Base-by-base conservation (phyloP, 2,797 vertebrate genomes). In the Schizopygopsis malacanthus region DNA sequence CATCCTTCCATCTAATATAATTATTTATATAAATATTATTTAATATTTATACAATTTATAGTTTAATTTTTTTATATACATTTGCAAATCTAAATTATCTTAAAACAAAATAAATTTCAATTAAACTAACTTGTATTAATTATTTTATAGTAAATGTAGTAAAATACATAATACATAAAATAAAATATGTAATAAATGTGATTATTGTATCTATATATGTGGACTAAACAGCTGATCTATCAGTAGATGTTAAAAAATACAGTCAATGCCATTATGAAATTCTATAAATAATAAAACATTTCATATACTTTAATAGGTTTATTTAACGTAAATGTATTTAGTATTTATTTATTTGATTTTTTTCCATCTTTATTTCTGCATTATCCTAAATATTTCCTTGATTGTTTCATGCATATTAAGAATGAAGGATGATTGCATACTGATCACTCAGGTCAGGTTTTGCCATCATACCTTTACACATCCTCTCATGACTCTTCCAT, bases 391-490 rank as follows among this genome's bases (percentile, higher is more conserved):
- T 13, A 63, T 65, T 33, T 28, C 3, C 28, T 15, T 13, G 28
- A 65, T 15, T 45, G 5, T 25, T 72, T 72, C 10, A 70, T 0
- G 69, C 69, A 71, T 45, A 73, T 50, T 50, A 73, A 13, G 15
- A 73, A 73, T 18, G 2, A 73, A 50, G 12, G 18, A 22, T n/a
- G 4, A 59, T 8, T 54, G 16, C 13, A 37, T 76, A 37, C 25
- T 3, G 20, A 71, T 43, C 47, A n/a, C 4, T 61, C 39, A 84
- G 41, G 41, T 54, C 65, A 16, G 2, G 43, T 59, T 33, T 71
- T 78, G 4, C 20, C 18, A 22, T 45, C 22, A 43, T 85, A 82
- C 52, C 28, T 87, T 82, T 54, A 67, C 13, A 25, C 39, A 79
- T 70, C 33, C 50, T 73, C 25, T 50, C 16, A 50, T 33, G 8